phyloP scores from a whole-genome alignment of 2,797 vertebrate species.

The Lagorchestes hirsutus region DNA sequence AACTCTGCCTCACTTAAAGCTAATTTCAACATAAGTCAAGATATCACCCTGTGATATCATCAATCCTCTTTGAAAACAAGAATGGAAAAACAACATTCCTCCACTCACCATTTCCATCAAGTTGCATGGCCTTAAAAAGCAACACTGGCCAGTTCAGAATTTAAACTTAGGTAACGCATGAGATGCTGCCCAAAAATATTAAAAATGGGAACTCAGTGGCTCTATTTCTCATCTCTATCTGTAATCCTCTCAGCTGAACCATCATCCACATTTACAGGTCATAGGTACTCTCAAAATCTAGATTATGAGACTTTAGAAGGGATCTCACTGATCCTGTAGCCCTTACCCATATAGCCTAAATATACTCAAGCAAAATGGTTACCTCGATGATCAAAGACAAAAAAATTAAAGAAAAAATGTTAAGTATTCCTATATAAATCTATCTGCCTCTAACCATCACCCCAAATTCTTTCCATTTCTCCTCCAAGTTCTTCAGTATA shows the following conservation, averaged over 20 bases:
- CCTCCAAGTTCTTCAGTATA: neutral
- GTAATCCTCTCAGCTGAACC: neutral
- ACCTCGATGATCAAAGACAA: neutral
- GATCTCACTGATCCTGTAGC: neutral
- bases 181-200: neutral
- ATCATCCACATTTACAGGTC: neutral
- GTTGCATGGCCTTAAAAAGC: neutral
- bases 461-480: neutral
- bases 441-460: neutral
- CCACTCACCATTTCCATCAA: neutral
- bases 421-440: neutral
- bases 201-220: neutral
- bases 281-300: neutral
- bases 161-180: neutral
- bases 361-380: neutral
- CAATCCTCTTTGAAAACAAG: neutral
- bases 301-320: neutral
- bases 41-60: neutral
- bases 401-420: neutral
- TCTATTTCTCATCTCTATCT: neutral
- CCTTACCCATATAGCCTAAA: neutral
- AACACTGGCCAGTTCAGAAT: neutral
- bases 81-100: neutral
- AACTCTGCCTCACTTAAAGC: neutral
- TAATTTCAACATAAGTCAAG: neutral